These are phyloP conservation scores for Poecilia velifera DNA, from an alignment of 2,797 vertebrate genomes.

Conservation along the genomic window DNA sequence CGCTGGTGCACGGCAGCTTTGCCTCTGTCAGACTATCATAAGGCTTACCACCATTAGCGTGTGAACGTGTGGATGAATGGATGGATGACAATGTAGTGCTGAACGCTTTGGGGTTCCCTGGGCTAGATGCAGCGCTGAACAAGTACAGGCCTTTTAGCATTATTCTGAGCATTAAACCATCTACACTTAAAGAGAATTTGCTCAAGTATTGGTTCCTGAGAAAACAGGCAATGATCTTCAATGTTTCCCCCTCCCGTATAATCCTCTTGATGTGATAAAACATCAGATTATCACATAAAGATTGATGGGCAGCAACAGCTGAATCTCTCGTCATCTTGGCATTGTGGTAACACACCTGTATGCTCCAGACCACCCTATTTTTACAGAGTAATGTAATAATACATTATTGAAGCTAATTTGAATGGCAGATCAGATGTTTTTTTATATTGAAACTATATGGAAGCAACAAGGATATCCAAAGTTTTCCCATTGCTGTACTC, in stretches of 20 bases:
- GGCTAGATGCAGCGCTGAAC: not conserved
- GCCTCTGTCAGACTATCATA: too few relatives aligned
- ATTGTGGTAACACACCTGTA: not conserved
- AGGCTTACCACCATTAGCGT: not conserved
- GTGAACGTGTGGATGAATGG: not conserved
- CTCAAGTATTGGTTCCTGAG: not conserved
- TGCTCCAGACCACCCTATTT: not conserved
- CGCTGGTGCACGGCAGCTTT: too few relatives aligned
- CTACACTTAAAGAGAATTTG: not conserved
- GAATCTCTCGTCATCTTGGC: not conserved
- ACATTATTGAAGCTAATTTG: not conserved
- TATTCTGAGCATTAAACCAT: not conserved
- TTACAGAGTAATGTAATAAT: not conserved
- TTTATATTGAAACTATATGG: not conserved
- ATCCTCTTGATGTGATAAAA: not conserved
- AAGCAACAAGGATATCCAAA: not conserved
- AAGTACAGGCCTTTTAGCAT: not conserved
- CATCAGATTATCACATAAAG: not conserved
- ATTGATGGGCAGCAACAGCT: not conserved
- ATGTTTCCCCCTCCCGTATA: not conserved
- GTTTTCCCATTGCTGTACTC: not conserved
- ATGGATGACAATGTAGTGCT: not conserved
- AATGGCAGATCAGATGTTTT: not conserved
- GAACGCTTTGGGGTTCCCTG: not conserved
- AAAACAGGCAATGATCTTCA: not conserved